Evolutionary conservation across 2,797 vertebrate genomes (phyloP), one percentile per base, ranked within the genome.

Genomic region (Macroramphosus scolopax): DNA sequence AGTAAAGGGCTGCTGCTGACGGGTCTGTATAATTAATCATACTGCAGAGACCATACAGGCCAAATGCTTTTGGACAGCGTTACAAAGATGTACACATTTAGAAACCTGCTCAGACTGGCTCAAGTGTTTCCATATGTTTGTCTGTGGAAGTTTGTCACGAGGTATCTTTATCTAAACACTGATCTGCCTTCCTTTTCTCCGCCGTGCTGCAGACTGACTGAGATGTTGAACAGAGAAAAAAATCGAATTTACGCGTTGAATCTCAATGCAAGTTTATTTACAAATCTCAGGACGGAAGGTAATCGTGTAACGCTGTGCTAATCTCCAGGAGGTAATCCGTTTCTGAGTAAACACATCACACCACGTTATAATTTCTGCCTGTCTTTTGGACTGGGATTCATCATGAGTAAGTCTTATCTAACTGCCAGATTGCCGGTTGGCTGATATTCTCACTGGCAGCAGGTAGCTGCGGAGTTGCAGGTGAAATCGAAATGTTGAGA

Each of bases 401-500:
- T 39, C 6, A 20, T 67, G 68, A 73, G 68, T 67, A 60, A 72
- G 68, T 62, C 61, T 68, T 64, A 78, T 66, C 71, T 66, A 61
- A 71, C 54, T 71, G 63, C 18, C 0, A 22, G n/a, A 41, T 26
- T 18, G 48, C 59, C 60, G 60, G 57, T 45, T 64, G 65, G 63
- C 36, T 10, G 18, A 26, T 59, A 16, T 25, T 44, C 30, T 36
- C 47, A 18, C 47, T 51, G 61, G 56, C 68, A 68, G 70, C 68
- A 63, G 73, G 67, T 47, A 51, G 68, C 24, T 18, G 53, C 42
- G 49, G 50, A 53, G 69, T 14, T 58, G 59, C 56, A 52, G 68
- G 63, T 63, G 46, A 52, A n/a, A n/a, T n/a, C n/a, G n/a, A n/a
- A n/a, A n/a, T n/a, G n/a, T n/a, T n/a, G n/a, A n/a, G n/a, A n/a